phyloP scores from a whole-genome alignment of 1,140 invertebrate genomes.

The Heliconius hermathena region DNA sequence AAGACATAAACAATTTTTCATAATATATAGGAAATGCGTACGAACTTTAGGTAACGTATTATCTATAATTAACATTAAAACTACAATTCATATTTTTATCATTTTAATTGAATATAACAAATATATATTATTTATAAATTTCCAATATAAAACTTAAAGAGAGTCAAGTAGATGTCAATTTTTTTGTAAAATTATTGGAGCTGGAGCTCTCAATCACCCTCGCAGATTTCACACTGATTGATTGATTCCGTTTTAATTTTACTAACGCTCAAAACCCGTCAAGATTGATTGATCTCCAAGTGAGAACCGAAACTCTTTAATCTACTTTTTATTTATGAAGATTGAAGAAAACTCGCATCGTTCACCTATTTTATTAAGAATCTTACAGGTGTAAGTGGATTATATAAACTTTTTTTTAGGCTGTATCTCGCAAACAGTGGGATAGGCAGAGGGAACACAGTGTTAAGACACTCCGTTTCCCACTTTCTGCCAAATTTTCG shows the following conservation, averaged over 20 bases:
- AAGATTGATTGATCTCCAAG: constrained; percentile 30
- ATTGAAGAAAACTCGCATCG: not conserved
- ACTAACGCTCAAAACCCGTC: constrained; percentile 40
- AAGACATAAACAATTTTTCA: no score
- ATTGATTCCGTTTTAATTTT: constrained; percentile 63
- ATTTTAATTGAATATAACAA: not conserved
- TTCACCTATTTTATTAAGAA: not conserved
- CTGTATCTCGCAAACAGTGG: no score
- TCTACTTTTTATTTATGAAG: constrained; percentile 1
- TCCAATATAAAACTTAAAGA: not conserved
- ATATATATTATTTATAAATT: not conserved
- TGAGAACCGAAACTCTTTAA: constrained; percentile 8
- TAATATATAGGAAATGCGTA: no score
- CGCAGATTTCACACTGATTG: constrained; percentile 58
- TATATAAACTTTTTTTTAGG: not conserved
- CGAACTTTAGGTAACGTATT: no score
- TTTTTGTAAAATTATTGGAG: constrained; percentile 53
- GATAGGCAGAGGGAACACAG: no score
- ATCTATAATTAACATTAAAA: no score
- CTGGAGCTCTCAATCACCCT: constrained; percentile 52
- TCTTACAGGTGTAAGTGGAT: not conserved
- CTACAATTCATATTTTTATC: no score
- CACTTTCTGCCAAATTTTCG: no score
- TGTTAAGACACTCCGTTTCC: no score
- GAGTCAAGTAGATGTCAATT: constrained; percentile 16